Evolutionary conservation across 2,113 vertebrate genomes (phyloP), one percentile per base, ranked within the genome.

Genomic region (Pterocles burchelli): DNA sequence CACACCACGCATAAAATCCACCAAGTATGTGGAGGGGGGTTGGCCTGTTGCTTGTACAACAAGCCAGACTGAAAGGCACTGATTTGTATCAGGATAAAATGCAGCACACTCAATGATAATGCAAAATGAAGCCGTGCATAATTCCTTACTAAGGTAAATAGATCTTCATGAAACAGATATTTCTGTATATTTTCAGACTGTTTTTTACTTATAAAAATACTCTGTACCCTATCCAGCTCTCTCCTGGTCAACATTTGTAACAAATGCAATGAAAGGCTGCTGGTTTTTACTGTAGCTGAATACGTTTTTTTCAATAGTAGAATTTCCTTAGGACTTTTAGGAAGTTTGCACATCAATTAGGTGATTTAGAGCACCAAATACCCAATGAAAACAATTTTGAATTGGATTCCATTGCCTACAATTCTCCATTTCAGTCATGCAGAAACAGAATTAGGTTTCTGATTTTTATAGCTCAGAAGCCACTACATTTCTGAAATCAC

Each of bases 11-110:
- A 74, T 5, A 80, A 85, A 83, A 33, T 7, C 7, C n/a, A 70
- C 33, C 4, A 48, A 31, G 29, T 29, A 19, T 0, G 1, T n/a
- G 46, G 43, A 61, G 43, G 24, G 17, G 7, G 3, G 10, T 0
- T 55, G 21, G 26, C 65, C 29, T 80, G 33, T 52, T 68, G 57
- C 19, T 94, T 41, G 15, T 19, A 24, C 11, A 41, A 28, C 45
- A 31, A 1, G 20, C 24, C 5, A 2, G 36, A 52, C 15, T 31
- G 45, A 72, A 73, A 68, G 34, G 22, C 38, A 55, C 28, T 28
- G 21, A 77, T 31, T 65, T 82, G 33, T 29, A 83, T 17, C 29
- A 63, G 25, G 11, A 58, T 51, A 76, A 87, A 58, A 67, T 9
- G 15, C 45, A 89, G 31, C 11, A 68, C 13, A 6, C 6, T 41